Evolutionary conservation across 1,140 invertebrate species (phyloP), one percentile per base, ranked within the genome.

Genomic region (Formica selysi): DNA sequence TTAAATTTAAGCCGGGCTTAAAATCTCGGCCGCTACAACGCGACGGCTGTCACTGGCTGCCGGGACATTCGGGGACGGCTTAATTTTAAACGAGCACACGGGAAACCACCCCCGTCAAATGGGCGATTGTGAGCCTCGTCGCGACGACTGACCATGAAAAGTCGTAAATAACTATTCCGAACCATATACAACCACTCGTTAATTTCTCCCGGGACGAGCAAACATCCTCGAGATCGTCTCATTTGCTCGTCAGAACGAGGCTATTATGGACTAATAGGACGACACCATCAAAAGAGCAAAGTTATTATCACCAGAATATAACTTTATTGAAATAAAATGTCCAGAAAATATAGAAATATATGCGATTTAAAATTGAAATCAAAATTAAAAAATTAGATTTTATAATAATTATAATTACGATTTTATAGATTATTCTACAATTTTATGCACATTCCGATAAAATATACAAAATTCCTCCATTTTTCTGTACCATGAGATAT

Each of bases 1-100:
- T 89, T 89, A 73, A 86, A 89, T 89, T 87, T 78, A 83, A 86
- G 78, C 71, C 67, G 36, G 51, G 61, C 36, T 76, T 70, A 86
- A 86, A 29, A 48, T 61, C 13, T 57, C 71, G 32, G 48, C 70
- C 76, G 48, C 87, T 83, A 71, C 87, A n/a, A 71, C 54, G 85
- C 79, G 73, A 89, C 54, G 54, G 48, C 76, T 51, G 51, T 81
- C 57, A 51, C 54, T 70, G 87, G 68, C 48, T 73, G 71, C 38
- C 32, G 38, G 22, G 74, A 86, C 83, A 51, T 84, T 83, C 80
- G 70, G 32, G 54, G 16, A 48, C 19, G 86, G 70, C 51, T 87
- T 88, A 87, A 87, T 88, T 71, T 83, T 76, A 70, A 76, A 85
- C 86, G 68, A 68, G 38, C 51, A 36, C 61, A 13, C 44, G 26